These are phyloP conservation scores for Drosophila multiciliata DNA, from an alignment of 2,888 invertebrate species.

Conservation along the genomic window DNA sequence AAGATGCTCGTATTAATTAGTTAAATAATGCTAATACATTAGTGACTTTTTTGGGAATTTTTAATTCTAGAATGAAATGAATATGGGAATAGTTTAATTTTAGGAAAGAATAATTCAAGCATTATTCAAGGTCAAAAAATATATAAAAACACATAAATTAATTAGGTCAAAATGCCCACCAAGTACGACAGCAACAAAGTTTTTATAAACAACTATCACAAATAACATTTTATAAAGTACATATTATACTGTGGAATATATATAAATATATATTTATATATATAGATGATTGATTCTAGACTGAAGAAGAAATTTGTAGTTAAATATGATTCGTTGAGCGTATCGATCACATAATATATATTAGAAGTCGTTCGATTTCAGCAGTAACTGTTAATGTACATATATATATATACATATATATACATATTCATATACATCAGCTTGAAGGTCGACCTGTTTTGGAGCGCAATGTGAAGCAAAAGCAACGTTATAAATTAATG, in stretches of 20 bases:
- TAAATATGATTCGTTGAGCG: neutral
- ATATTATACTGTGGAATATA: neutral
- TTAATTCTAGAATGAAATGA: neutral
- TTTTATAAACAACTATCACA: neutral
- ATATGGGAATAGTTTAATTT: neutral
- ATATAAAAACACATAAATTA: neutral
- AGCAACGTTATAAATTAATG: conserved; percentile 63
- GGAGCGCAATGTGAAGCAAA: conserved; percentile 39
- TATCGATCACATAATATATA: neutral
- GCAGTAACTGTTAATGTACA: conserved; percentile 4
- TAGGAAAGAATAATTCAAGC: neutral
- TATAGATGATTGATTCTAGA: neutral
- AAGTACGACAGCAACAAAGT: neutral
- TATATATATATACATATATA: neutral
- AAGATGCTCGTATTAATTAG: neutral
- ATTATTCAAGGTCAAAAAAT: neutral
- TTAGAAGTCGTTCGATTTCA: neutral
- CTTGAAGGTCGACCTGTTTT: conserved; percentile 68
- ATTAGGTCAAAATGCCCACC: neutral
- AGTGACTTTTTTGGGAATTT: neutral
- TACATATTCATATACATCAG: neutral
- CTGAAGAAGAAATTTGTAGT: neutral
- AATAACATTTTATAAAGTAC: neutral
- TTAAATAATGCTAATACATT: neutral
- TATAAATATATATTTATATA: too few relatives aligned